Conservation (phyloP, 2,888 invertebrate species). For the Tipula unca region DNA sequence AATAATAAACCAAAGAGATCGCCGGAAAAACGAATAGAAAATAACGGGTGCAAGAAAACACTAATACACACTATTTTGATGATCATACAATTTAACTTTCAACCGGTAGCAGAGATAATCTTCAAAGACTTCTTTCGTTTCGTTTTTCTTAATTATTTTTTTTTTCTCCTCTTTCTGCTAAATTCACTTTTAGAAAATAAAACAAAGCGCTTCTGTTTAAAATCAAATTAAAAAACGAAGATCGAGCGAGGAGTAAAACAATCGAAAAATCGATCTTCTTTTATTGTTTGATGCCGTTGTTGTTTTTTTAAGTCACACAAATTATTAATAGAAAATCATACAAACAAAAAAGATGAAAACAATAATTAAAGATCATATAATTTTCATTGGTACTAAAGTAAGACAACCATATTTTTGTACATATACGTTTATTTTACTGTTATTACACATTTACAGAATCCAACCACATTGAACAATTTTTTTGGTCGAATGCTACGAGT, state of each 20-base stretch:
- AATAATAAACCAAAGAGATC: neutral
- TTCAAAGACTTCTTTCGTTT: neutral
- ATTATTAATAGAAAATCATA: neutral
- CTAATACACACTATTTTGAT: constrained; percentile 18
- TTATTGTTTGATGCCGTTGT: neutral
- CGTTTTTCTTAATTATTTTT: neutral
- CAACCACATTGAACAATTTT: constrained; percentile 14
- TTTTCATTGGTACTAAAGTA: neutral
- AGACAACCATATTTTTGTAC: neutral
- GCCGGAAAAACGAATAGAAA: neutral
- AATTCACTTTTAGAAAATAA: neutral
- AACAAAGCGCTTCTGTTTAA: constrained; percentile 15
- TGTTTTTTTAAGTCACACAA: neutral
- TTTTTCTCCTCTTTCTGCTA: constrained; percentile 17
- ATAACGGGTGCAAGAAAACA: neutral
- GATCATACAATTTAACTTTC: constrained; percentile 35
- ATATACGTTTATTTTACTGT: neutral
- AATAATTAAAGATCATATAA: neutral
- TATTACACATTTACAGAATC: constrained; percentile 1
- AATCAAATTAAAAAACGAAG: constrained; percentile 15
- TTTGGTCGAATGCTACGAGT: neutral
- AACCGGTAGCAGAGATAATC: constrained; percentile 33
- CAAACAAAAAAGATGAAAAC: neutral
- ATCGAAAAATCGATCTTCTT: neutral
- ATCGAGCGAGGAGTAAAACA: neutral